A percentile compares a stretch with the other conserved stretches of the same genome.
These are phyloP conservation scores for Daubentonia madagascariensis DNA, from an alignment of 2,113 vertebrate species.

Conservation along the genomic window DNA sequence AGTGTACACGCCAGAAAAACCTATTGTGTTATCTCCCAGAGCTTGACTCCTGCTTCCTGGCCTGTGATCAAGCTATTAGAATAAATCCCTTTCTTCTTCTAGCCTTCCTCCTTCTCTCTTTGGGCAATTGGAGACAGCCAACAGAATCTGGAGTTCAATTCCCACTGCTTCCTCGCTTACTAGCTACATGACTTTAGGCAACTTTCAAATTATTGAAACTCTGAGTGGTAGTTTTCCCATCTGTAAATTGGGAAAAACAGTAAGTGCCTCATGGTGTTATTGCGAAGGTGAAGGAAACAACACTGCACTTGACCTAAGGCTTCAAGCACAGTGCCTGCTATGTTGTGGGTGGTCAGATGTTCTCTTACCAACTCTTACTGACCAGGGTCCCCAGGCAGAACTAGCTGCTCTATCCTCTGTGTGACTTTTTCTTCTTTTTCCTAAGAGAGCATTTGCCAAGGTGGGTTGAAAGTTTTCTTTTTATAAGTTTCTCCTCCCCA, in stretches of 20 bases:
- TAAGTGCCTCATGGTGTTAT: background rate
- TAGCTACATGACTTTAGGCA: background rate
- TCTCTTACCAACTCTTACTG: background rate
- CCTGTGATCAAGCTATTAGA: background rate
- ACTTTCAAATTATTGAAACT: background rate
- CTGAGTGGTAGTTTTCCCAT: slow-evolving; percentile 1
- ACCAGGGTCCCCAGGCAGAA: background rate
- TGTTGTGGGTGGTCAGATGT: background rate
- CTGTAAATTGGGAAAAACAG: background rate
- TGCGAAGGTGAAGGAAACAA: background rate
- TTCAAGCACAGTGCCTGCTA: background rate
- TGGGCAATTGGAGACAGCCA: background rate
- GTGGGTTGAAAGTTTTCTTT: background rate
- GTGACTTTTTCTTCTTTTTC: background rate
- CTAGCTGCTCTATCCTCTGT: background rate
- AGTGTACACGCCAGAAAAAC: background rate
- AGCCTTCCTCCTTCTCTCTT: background rate
- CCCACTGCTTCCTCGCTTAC: background rate
- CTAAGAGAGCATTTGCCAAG: background rate
- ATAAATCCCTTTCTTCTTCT: background rate
- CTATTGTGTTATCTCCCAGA: background rate
- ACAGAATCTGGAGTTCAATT: background rate
- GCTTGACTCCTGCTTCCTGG: background rate
- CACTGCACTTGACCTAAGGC: no score
- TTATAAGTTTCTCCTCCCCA: background rate